Base-by-base conservation (phyloP, 37 sponge, comb jelly and placozoan genomes). In the Axinella damicornis region DNA sequence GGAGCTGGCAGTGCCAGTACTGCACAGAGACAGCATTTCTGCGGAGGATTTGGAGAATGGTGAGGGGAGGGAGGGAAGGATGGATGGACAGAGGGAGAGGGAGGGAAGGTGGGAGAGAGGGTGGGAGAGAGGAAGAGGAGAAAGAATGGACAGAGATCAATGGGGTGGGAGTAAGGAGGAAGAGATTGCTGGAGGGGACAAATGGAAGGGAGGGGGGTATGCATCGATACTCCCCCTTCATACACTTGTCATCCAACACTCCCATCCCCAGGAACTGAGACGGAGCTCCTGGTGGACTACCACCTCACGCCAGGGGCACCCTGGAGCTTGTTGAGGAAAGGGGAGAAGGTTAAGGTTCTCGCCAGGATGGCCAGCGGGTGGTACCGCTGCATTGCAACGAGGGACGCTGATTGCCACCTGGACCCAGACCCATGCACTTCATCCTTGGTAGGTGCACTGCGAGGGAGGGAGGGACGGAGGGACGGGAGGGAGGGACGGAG, bases 291-390 rank as follows among this genome's bases (percentile, higher is more conserved):
- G 32, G 54, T 57, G 28, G 92, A 92, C 75, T 87, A 83, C 70
- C 78, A 83, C 71, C 66, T 92, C 39, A 65, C 82, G 1, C 92
- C 92, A 4, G 92, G 92, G 14, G 92, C 83, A 4, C 54, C 78
- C 31, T 92, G 92, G 92, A 82, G 84, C 30, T 65, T 67, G 57
- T 65, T 92, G 57, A 64, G 46, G 65, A 69, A 82, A 53, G 92
- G 92, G 22, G 83, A 81, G 34, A 34, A n/a, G 17, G 87, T 91
- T 32, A n/a, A 35, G 53, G 73, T 91, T 5, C 52, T 85, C 32
- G 83, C 78, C 24, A 65, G 53, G 22, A 57, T 70, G 41, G 71
- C 70, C 34, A 75, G 66, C 14, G 82, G 88, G 46, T 87, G 88
- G 88, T 87, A 81, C 62, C 71, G 76, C 25, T 87, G 88, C 82